phyloP scores from a whole-genome alignment of 1,140 invertebrate genomes.

The Euwallacea similis region DNA sequence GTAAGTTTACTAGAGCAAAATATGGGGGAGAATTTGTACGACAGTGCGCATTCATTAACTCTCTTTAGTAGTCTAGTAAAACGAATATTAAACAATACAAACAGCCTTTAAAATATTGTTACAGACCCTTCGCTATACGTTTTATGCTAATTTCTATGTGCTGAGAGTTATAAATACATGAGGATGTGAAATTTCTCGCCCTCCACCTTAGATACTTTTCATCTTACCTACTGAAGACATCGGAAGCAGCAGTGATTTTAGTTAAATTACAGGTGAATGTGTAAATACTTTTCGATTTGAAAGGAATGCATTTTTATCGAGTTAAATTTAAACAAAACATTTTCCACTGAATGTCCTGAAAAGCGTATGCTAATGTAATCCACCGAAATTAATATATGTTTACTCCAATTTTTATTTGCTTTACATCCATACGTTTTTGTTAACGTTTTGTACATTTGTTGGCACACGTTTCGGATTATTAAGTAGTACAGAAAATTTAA shows the following conservation, averaged over 20 bases:
- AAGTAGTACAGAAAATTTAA: conserved; percentile 39
- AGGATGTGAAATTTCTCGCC: no score
- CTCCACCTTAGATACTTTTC: no score
- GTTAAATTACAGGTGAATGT: no score
- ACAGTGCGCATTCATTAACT: conserved; percentile 46
- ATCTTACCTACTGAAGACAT: no score
- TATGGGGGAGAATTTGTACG: conserved; percentile 35
- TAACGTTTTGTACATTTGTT: conserved; percentile 39
- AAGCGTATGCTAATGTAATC: conserved; percentile 39
- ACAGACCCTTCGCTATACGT: conserved; percentile 37
- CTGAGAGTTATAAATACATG: no score
- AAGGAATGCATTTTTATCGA: conserved; percentile 32
- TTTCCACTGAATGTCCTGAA: conserved; percentile 34
- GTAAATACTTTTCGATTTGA: conserved; percentile 36
- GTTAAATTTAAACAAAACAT: conserved; percentile 36
- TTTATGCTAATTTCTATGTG: conserved; percentile 34
- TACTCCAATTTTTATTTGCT: conserved; percentile 40
- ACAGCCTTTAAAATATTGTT: conserved; percentile 46
- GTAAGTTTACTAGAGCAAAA: conserved; percentile 21
- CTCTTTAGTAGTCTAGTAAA: conserved; percentile 25
- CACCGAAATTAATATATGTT: conserved; percentile 39
- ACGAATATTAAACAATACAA: conserved; percentile 48
- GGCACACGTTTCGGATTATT: conserved; percentile 40
- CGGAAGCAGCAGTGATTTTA: no score
- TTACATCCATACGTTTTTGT: conserved; percentile 39